Conservation (phyloP, 1,140 invertebrate genomes). For the Pteromalus puparum region DNA sequence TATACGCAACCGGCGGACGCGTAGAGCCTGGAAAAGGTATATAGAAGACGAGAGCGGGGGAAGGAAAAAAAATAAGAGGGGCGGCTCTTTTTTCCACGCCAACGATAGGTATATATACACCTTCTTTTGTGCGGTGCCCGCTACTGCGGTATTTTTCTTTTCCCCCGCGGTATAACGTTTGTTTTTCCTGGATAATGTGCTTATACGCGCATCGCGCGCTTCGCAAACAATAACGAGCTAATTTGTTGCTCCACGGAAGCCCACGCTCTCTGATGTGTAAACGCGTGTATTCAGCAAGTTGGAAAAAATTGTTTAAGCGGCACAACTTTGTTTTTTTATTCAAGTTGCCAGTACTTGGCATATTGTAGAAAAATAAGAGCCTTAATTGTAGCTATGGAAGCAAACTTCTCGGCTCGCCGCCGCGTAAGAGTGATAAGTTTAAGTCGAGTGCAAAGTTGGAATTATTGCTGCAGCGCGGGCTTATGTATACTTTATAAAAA, state of each 20-base stretch:
- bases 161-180: background rate
- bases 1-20: constrained; percentile 7
- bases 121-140: constrained; percentile 20
- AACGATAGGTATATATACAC: background rate
- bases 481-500: background rate
- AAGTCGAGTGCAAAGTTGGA: constrained; percentile 19
- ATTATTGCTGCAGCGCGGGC: background rate
- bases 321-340: background rate
- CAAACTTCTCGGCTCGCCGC: background rate
- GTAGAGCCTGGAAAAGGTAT: background rate
- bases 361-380: background rate
- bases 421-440: background rate
- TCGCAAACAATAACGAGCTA: background rate
- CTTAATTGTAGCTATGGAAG: background rate
- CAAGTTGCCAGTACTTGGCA: too few relatives aligned
- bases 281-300: too few relatives aligned
- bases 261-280: too few relatives aligned
- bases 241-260: background rate
- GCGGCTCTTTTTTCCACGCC: constrained; percentile 28
- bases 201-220: background rate
- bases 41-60: background rate
- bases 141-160: constrained; percentile 24
- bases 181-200: background rate
- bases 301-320: background rate
- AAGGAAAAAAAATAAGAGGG: constrained; percentile 22